Conservation (phyloP, 1,140 invertebrate species). For the Pantala flavescens region DNA sequence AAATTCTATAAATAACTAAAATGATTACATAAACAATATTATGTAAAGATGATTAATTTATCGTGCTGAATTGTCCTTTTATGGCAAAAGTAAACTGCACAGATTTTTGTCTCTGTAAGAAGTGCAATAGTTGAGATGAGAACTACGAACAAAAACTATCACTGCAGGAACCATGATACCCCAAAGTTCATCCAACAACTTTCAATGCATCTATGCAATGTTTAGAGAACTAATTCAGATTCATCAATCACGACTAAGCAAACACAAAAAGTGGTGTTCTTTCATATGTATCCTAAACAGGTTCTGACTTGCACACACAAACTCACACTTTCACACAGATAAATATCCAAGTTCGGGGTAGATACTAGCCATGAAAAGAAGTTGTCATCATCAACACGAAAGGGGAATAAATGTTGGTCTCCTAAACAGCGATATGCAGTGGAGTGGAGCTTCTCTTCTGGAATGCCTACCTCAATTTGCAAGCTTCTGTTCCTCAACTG, state of each 20-base stretch:
- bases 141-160: background rate
- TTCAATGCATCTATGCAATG: background rate
- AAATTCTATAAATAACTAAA: conserved; percentile 5
- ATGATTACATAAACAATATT: background rate
- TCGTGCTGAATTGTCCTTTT: background rate
- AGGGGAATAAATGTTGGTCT: too few species aligned
- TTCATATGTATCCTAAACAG: too few species aligned
- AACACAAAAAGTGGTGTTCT: background rate
- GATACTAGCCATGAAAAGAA: too few species aligned
- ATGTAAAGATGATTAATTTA: background rate
- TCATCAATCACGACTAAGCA: background rate
- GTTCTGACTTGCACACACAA: too few species aligned
- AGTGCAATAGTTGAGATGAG: background rate
- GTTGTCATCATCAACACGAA: too few species aligned
- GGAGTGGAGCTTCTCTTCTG: too few species aligned
- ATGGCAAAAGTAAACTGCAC: background rate
- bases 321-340: too few species aligned
- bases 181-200: background rate
- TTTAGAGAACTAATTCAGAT: background rate
- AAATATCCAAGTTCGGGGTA: too few species aligned
- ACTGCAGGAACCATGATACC: conserved; percentile 1
- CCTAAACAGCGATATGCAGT: too few species aligned
- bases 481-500: too few species aligned
- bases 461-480: too few species aligned
- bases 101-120: background rate